Evolutionary conservation across 2,888 invertebrate species (phyloP).

Genomic region (Hyppa rectilinea): DNA sequence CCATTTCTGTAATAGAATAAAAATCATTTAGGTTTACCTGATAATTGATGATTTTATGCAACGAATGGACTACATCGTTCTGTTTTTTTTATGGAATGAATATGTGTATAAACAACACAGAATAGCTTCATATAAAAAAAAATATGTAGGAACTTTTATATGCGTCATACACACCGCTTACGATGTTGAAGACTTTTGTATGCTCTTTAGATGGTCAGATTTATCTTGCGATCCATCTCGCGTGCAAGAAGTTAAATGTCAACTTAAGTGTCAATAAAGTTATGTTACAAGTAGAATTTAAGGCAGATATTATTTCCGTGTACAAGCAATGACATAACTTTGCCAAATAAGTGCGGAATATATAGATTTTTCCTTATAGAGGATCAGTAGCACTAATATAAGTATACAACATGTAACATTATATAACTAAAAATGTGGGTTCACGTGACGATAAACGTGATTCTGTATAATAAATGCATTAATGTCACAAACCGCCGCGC

Average conservation of each 20-base stretch:
- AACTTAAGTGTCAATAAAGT: constrained; percentile 25
- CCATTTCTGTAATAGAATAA: constrained; percentile 76
- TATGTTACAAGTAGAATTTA: background rate
- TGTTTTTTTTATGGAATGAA: constrained; percentile 3
- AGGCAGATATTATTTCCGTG: constrained; percentile 19
- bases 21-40: background rate
- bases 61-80: background rate
- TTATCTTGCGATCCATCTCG: constrained; percentile 14
- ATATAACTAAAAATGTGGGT: constrained; percentile 27
- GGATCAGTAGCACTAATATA: constrained; percentile 13
- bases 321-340: background rate
- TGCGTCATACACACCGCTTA: background rate
- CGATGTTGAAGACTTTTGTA: background rate
- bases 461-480: constrained; percentile 60
- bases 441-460: constrained; percentile 62
- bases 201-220: no score
- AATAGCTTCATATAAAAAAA: background rate
- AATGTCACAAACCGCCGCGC: constrained; percentile 47
- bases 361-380: constrained; percentile 31
- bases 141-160: background rate
- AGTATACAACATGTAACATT: constrained; percentile 24
- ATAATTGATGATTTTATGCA: background rate
- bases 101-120: background rate
- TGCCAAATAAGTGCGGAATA: constrained; percentile 18
- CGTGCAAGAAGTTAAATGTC: constrained; percentile 1